These are phyloP conservation scores for Euborellia annulipes DNA, from an alignment of 1,140 invertebrate genomes.

Conservation along the genomic window DNA sequence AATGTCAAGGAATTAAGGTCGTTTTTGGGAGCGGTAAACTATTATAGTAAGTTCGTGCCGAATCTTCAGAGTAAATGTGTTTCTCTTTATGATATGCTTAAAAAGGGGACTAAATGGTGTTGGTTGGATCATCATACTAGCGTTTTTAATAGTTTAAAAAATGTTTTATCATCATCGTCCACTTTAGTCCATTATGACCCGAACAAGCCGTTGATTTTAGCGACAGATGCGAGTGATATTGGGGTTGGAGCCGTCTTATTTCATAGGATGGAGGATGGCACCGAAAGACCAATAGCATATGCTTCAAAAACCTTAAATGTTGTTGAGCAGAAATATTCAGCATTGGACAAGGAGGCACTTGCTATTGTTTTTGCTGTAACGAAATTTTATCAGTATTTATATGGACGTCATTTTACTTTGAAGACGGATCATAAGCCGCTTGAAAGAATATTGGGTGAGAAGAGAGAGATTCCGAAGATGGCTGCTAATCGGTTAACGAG, in stretches of 20 bases:
- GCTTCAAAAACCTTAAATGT: slow-evolving; percentile 26
- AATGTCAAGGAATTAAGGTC: no score
- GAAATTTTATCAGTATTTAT: slow-evolving; percentile 22
- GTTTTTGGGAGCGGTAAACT: no score
- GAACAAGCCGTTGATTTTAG: slow-evolving; percentile 20
- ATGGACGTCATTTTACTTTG: slow-evolving; percentile 23
- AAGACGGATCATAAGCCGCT: slow-evolving; percentile 34
- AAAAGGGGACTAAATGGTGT: no score
- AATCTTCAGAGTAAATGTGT: no score
- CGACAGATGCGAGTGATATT: slow-evolving; percentile 14
- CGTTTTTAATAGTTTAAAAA: no score
- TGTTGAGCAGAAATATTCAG: slow-evolving; percentile 30
- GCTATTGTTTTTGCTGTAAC: slow-evolving; percentile 11
- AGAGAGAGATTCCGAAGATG: no score
- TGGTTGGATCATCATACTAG: no score
- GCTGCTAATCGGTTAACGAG: no score
- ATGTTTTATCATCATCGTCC: no score
- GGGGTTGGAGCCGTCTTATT: slow-evolving; percentile 15
- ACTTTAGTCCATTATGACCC: slow-evolving; percentile 24
- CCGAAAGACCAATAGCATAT: slow-evolving; percentile 27
- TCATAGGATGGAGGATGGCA: slow-evolving; percentile 18
- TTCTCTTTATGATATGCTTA: no score
- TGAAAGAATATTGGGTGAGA: no score
- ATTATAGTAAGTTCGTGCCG: no score
- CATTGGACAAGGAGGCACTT: slow-evolving; percentile 31